Base-by-base conservation (phyloP, 2,888 invertebrate species). In the Strigamia transsilvanica region DNA sequence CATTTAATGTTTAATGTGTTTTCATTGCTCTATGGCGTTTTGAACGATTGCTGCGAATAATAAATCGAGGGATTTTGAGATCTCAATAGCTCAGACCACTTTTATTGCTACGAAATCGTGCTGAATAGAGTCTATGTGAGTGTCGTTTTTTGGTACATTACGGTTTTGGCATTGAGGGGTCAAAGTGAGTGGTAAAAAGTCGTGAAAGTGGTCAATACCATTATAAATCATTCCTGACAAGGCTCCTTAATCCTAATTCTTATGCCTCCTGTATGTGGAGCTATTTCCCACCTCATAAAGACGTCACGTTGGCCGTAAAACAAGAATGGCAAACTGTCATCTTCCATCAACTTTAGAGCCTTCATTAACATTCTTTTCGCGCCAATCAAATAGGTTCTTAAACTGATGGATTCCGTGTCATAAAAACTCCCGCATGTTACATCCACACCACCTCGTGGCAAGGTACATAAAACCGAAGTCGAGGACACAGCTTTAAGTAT, bases 261-360 rank as follows among this genome's bases (percentile, higher is more conserved):
- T 56, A 56, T 18, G n/a, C n/a, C 56, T 56, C 7, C 18, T 15
- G 21, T 56, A 18, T 56, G 56, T 56, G 56, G 7, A 56, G 56
- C 5, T 73, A 27, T 73, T 73, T 73, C 32, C 12, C 73, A 73
- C 73, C 73, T 73, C 73, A 73, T 73, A 15, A 73, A n/a, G 56
- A 18, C 56, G 21, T 56, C 5, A 18, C 15, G 56, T 56, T 18
- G 56, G 56, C 18, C 73, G n/a, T 73, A 73, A 32, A 23, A 73
- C 73, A 32, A 32, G 38, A 73, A 73, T 73, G 73, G 32, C 73
- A 73, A 73, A 73, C 27, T 27, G 73, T 73, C 73, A 73, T 73
- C 73, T 73, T n/a, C 12, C 6, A n/a, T 56, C 73, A 27, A 27
- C 73, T 73, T 73, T 23, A 73, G 23, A 73, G 27, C 73, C 73